phyloP scores from a whole-genome alignment of 2,888 invertebrate species.

The Falcaria lacertinaria region DNA sequence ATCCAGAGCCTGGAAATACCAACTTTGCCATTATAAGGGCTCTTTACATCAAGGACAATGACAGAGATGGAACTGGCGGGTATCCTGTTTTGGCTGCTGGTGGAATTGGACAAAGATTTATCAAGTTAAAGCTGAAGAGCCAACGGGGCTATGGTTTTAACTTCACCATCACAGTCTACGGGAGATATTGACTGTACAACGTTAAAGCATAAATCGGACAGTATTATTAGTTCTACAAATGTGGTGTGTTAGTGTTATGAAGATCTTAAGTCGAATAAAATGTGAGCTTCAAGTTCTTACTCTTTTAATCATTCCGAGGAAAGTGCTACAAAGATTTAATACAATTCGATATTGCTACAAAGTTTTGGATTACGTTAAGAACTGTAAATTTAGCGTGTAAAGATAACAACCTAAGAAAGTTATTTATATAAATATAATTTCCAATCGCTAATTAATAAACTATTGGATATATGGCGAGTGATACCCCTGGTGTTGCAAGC shows the following conservation, averaged over 20 bases:
- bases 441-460: no score
- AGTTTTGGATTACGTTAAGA: no score
- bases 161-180: slow-evolving; percentile 66
- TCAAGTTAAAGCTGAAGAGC: slow-evolving; percentile 65
- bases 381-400: no score
- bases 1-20: slow-evolving; percentile 50
- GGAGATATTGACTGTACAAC: slow-evolving; percentile 43
- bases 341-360: no score
- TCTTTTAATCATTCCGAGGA: no score
- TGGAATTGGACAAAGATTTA: slow-evolving; percentile 63
- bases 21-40: slow-evolving; percentile 60
- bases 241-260: slow-evolving; percentile 5
- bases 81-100: slow-evolving; percentile 58
- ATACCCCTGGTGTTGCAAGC: no score
- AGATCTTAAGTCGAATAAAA: no score
- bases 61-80: slow-evolving; percentile 54
- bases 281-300: no score
- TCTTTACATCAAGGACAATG: slow-evolving; percentile 57
- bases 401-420: no score
- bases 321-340: no score
- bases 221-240: slow-evolving; percentile 6
- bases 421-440: no score
- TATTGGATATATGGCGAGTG: no score
- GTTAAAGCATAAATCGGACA: slow-evolving; percentile 17
- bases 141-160: slow-evolving; percentile 60